Percentiles rank a stretch among this genome's conserved stretches.
Conservation (phyloP, 2,797 vertebrate genomes). For the Lophotriccus pileatus region DNA sequence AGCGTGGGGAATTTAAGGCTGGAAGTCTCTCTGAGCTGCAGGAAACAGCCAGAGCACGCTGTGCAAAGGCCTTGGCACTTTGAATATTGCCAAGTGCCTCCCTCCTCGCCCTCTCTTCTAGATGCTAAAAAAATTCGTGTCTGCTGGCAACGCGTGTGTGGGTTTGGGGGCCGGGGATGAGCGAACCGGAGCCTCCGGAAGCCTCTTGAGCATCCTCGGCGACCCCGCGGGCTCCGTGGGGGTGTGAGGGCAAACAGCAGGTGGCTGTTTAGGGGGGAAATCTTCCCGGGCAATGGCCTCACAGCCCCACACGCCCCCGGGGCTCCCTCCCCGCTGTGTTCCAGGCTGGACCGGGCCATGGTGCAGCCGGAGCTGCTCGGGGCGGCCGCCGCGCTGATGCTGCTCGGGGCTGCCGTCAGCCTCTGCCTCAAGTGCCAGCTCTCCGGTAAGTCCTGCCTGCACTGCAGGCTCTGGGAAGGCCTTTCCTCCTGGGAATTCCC, state of each 20-base stretch:
- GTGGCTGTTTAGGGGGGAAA: accelerated
- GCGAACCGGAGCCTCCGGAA: accelerated
- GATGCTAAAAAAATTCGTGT: accelerated
- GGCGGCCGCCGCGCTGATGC: conserved; percentile 15
- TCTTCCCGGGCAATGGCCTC: accelerated
- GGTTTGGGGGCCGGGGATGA: accelerated
- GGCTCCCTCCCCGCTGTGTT: background rate
- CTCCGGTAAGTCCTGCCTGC: background rate
- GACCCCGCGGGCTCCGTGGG: accelerated
- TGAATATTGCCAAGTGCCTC: background rate
- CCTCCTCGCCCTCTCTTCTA: background rate
- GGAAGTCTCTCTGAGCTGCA: background rate
- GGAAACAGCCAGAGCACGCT: background rate
- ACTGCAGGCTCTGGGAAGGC: accelerated
- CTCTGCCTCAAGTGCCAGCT: conserved; percentile 67
- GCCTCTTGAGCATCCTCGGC: background rate
- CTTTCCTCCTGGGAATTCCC: background rate
- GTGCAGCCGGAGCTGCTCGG: conserved; percentile 61
- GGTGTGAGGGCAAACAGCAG: accelerated
- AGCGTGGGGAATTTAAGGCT: background rate
- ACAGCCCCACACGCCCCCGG: accelerated
- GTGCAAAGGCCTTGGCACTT: background rate
- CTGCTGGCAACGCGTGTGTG: accelerated
- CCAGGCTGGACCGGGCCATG: conserved; percentile 55
- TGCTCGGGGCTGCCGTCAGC: conserved; percentile 32